phyloP scores from a whole-genome alignment of 2,113 vertebrate species.

The Hipposideros armiger region DNA sequence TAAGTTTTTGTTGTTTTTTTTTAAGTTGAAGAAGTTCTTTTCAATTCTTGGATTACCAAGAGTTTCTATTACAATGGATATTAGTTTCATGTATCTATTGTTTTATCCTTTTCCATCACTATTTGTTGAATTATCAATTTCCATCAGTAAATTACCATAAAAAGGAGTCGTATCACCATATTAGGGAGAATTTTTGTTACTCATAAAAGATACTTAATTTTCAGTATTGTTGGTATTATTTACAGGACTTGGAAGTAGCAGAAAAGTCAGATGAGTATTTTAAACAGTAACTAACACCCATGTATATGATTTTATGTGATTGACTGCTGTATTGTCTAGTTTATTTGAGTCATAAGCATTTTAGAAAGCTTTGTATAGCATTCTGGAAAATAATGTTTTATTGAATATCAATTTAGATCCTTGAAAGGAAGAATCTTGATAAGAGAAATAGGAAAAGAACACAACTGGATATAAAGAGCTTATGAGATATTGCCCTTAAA shows the following conservation, averaged over 20 bases:
- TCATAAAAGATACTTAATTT: background rate
- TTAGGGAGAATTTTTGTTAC: background rate
- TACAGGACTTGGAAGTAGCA: background rate
- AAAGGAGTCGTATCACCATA: background rate
- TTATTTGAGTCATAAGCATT: constrained; percentile 16
- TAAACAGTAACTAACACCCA: background rate
- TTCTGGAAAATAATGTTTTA: background rate
- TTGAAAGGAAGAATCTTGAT: background rate
- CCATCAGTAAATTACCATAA: background rate
- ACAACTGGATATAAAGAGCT: background rate
- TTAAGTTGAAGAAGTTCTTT: background rate
- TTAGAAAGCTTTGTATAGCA: background rate
- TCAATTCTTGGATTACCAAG: background rate
- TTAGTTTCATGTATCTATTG: background rate
- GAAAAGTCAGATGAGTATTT: constrained; percentile 1
- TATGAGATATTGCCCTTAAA: background rate
- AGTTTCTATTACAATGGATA: background rate
- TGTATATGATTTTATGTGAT: background rate
- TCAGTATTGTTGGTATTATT: background rate
- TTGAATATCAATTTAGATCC: background rate
- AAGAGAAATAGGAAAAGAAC: background rate
- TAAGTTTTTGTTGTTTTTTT: background rate
- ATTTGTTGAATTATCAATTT: background rate
- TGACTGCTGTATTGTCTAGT: background rate
- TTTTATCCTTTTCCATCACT: background rate